Conservation (phyloP, 2,113 vertebrate species). For the Stictonetta naevosa region DNA sequence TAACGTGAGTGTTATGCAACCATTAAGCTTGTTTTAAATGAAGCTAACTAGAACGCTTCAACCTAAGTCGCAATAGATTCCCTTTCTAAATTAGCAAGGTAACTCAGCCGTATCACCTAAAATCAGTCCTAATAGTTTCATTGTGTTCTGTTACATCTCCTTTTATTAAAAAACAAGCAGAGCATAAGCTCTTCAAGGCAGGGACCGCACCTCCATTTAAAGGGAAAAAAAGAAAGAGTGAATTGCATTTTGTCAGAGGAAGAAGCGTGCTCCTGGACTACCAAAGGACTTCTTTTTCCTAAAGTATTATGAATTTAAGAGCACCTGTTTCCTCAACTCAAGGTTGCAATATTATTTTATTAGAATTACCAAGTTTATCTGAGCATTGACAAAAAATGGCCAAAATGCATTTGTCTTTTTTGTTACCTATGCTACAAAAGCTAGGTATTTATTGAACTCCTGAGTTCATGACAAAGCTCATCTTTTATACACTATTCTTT, state of each 20-base stretch:
- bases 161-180: not conserved
- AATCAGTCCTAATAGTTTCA: not conserved
- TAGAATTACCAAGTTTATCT: not conserved
- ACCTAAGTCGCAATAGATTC: not conserved
- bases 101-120: conserved; percentile 16
- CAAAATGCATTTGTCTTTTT: not conserved
- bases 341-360: not conserved
- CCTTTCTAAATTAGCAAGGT: conserved; percentile 5
- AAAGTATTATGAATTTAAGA: not conserved
- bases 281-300: not conserved
- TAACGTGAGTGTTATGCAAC: conserved; percentile 27
- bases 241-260: not conserved
- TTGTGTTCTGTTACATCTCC: not conserved
- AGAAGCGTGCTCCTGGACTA: not conserved
- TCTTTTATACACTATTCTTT: not conserved
- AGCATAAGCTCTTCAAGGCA: not conserved
- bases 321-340: not conserved
- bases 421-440: not conserved
- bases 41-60: not conserved
- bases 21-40: conserved; percentile 26
- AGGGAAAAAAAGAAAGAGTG: not conserved
- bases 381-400: not conserved
- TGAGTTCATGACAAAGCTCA: not conserved
- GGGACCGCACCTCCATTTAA: not conserved
- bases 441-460: not conserved